Percentiles rank a stretch among this genome's conserved stretches.
Conservation (phyloP, 2,888 invertebrate species). For the Microctonus aethiopoides region DNA sequence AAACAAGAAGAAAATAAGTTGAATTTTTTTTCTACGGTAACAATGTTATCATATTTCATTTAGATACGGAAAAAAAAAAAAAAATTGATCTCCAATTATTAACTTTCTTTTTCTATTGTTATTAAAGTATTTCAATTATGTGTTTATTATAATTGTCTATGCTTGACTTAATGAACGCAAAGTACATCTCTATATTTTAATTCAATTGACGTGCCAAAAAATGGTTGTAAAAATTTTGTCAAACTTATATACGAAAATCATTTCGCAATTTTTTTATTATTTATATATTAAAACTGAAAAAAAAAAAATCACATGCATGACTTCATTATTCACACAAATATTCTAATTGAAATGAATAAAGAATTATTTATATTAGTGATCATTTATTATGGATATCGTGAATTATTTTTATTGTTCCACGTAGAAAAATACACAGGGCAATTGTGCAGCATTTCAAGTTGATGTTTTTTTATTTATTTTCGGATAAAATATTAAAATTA, state of each 20-base stretch:
- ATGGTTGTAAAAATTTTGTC: background rate
- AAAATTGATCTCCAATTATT: background rate
- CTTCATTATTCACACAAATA: background rate
- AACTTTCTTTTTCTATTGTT: background rate
- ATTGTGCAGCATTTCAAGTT: slow-evolving; percentile 20
- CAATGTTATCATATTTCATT: slow-evolving; percentile 11
- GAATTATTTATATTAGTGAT: slow-evolving; percentile 32
- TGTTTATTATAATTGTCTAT: background rate
- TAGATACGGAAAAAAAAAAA: too few species aligned
- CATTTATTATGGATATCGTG: slow-evolving; percentile 10
- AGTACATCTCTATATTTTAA: background rate
- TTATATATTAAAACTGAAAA: background rate
- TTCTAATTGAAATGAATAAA: slow-evolving; percentile 19
- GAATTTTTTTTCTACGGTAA: slow-evolving; percentile 16
- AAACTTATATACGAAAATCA: background rate
- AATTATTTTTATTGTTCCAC: slow-evolving; percentile 18
- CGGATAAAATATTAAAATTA: slow-evolving; percentile 28
- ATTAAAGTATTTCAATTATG: background rate
- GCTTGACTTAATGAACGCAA: background rate
- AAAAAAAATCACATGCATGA: background rate
- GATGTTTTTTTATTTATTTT: slow-evolving; percentile 35
- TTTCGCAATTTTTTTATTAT: background rate
- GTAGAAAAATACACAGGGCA: slow-evolving; percentile 17
- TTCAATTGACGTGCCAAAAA: background rate
- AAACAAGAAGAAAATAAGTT: slow-evolving; percentile 12